Base-by-base conservation (phyloP, 1,140 invertebrate genomes). In the Hyposmocoma kahamanoa region DNA sequence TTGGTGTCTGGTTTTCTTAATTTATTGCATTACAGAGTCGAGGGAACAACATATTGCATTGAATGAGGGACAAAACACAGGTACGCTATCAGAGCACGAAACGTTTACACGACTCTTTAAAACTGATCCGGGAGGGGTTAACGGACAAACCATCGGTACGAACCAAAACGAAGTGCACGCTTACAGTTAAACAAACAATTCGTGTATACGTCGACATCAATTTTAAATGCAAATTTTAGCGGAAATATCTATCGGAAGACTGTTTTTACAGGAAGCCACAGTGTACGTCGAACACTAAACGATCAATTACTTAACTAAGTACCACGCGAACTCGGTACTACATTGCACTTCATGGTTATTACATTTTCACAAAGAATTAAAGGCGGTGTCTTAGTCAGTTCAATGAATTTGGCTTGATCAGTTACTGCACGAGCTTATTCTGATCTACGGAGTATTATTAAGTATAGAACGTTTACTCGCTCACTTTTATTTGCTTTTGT, bases 241-340 rank as follows among this genome's bases (percentile, higher is more conserved):
- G 70, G 74, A 78, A 80, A 84, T 68, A 85, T 67, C 76, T 85
- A 85, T 81, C 82, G 82, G 82, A 85, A 85, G 82, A 85, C 82
- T 83, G 80, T 67, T 70, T 76, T 84, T 64, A 73, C 68, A 83
- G 82, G 82, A 85, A 85, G 82, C 79, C 82, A 79, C 77, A 67
- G 69, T 72, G 68, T 72, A 74, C 63, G 65, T 67, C 71, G 72
- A 77, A 82, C 74, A 75, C 72, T 78, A 81, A 57, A 74, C 62
- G 68, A 71, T 69, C 73, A 55, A 58, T 65, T 66, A 68, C 77
- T 78, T 81, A 80, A 69, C 81, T 83, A 80, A 74, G 71, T 75
- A 73, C 76, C 70, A 62, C 54, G 54, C 63, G 55, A 61, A 50
- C 53, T 54, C 59, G 63, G 67, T 64, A 67, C 64, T 62, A 68